Conservation (phyloP, 2,113 vertebrate genomes). For the Atlantisia rogersi region DNA sequence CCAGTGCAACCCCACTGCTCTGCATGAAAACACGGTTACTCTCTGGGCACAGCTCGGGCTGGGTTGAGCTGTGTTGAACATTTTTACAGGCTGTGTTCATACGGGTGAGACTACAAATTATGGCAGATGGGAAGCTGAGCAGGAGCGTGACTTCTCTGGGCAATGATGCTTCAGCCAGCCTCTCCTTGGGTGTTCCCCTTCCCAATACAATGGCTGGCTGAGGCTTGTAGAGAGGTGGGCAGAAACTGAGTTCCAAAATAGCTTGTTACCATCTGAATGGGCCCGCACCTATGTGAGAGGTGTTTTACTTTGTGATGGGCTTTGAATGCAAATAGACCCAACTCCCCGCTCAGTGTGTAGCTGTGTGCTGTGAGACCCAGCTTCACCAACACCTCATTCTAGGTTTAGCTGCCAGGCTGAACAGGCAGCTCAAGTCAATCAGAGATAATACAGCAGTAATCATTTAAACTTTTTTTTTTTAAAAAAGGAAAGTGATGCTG, state of each 20-base stretch:
- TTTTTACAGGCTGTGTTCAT: fast-evolving
- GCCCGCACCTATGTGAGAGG: neutral
- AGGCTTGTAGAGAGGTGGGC: neutral
- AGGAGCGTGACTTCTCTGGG: neutral
- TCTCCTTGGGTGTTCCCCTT: too few species aligned
- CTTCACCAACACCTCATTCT: neutral
- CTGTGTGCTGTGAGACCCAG: neutral
- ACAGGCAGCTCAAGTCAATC: neutral
- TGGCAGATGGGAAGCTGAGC: neutral
- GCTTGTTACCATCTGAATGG: neutral
- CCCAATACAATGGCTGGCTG: too few species aligned
- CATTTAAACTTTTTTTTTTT: neutral
- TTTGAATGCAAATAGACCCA: neutral
- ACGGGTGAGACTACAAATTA: neutral
- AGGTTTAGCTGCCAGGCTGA: neutral
- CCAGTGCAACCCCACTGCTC: neutral
- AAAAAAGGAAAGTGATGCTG: neutral
- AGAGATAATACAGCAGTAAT: neutral
- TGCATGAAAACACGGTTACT: neutral
- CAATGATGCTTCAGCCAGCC: neutral
- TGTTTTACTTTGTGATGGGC: neutral
- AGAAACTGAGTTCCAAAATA: neutral
- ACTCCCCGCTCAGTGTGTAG: neutral
- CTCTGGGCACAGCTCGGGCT: neutral
- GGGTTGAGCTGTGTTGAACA: neutral